Base-by-base conservation (phyloP, 2,113 vertebrate species). In the Lagopus muta region DNA sequence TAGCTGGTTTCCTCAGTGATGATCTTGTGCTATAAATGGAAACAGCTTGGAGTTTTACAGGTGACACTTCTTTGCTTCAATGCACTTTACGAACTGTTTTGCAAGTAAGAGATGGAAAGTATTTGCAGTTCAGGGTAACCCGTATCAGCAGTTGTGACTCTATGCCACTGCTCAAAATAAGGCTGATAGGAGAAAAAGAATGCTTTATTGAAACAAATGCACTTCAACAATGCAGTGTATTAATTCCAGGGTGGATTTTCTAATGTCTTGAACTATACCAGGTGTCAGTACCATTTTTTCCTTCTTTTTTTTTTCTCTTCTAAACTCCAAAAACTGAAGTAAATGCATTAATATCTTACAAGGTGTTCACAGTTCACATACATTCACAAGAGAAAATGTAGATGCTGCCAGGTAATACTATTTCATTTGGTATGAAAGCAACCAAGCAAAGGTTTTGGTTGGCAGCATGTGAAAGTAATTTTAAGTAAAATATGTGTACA, bases 231-330 rank as follows among this genome's bases (percentile, higher is more conserved):
- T 91, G 65, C 65, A 74, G 32, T 95, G 88, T 91, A 96, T 97
- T 97, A 97, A 96, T 97, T 96, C 83, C 77, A 96, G 69, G 54
- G 32, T 88, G 34, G 38, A 70, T 80, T 91, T 97, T 95, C 92
- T 97, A 47, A 9, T 82, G 73, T 86, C 90, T 97, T 94, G 93
- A 97, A 85, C 90, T 94, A 77, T 86, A 76, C 81, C 40, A 40
- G 50, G 40, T 85, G 54, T 86, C 54, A 83, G 57, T 85, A 69
- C 57, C 84, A 77, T 93, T 89, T 92, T 65, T 91, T 55, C 65
- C 64, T 81, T 80, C 65, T 81, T 50, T 24, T 19, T 22, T 40
- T 30, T n/a, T 43, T 61, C 2, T 12, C 60, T 87, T 93, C 66
- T 28, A 19, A 78, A 71, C 27, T 4, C 1, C 15, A 38, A 88